phyloP scores from a whole-genome alignment of 2,888 invertebrate genomes.

The Agrilus biguttatus region DNA sequence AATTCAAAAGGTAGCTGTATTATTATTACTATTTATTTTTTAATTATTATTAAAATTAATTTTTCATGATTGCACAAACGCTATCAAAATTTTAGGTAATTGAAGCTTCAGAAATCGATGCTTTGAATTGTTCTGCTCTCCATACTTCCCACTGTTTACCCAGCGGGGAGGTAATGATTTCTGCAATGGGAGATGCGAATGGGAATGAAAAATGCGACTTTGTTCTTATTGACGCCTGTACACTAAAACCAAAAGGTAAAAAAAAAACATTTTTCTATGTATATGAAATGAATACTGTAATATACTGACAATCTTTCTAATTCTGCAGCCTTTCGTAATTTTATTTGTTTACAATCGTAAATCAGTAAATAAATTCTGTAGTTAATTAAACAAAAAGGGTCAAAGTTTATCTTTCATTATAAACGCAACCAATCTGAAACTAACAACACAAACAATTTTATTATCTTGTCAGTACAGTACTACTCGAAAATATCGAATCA shows the following conservation, averaged over 20 bases:
- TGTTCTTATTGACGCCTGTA: slow-evolving; percentile 69
- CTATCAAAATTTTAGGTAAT: slow-evolving; percentile 45
- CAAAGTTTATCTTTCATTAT: too few relatives aligned
- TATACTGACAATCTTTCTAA: too few relatives aligned
- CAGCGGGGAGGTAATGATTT: slow-evolving; percentile 88
- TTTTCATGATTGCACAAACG: too few relatives aligned
- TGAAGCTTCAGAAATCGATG: slow-evolving; percentile 64
- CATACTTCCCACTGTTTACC: slow-evolving; percentile 92
- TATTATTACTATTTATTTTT: background rate
- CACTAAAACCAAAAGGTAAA: slow-evolving; percentile 56
- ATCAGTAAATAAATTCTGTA: too few relatives aligned
- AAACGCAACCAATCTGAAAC: too few relatives aligned
- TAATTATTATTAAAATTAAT: background rate
- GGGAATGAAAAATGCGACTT: slow-evolving; percentile 80
- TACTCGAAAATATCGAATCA: background rate
- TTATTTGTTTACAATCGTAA: too few relatives aligned
- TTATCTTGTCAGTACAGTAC: too few relatives aligned
- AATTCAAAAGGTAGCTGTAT: slow-evolving; percentile 49
- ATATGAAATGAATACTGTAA: slow-evolving; percentile 1
- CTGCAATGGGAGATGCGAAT: slow-evolving; percentile 79
- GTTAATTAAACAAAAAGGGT: too few relatives aligned
- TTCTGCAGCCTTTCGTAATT: too few relatives aligned
- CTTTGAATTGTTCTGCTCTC: slow-evolving; percentile 66
- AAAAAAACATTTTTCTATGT: slow-evolving; percentile 7
- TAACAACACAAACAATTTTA: background rate